Conservation (phyloP, 2,888 invertebrate species). For the Drosophila engyochracea region DNA sequence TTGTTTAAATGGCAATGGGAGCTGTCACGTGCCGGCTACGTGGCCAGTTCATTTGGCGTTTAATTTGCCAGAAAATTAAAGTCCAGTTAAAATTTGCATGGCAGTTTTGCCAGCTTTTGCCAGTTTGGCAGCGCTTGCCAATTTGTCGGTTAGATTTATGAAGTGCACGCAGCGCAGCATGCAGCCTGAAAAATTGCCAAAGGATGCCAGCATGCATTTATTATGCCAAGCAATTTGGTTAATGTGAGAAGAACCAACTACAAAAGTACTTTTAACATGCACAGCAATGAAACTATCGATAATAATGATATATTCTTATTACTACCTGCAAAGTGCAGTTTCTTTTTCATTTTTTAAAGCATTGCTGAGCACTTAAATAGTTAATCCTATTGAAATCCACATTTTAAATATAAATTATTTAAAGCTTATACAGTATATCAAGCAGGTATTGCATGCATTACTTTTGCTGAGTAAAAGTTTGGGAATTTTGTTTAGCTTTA, state of each 20-base stretch:
- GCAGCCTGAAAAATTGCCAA: conserved; percentile 7
- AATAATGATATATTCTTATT: background rate
- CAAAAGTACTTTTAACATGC: background rate
- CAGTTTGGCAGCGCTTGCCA: conserved; percentile 49
- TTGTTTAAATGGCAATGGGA: conserved; percentile 11
- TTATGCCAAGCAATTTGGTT: conserved; percentile 4
- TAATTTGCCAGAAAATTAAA: conserved; percentile 80
- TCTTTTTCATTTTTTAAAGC: background rate
- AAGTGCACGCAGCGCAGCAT: conserved; percentile 27
- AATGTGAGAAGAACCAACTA: background rate
- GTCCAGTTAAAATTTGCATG: conserved; percentile 79
- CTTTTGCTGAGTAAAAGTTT: background rate
- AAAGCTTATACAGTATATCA: background rate
- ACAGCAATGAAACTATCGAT: background rate
- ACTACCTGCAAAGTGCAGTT: background rate
- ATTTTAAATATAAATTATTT: background rate
- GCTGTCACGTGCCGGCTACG: conserved; percentile 63
- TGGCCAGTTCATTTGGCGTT: conserved; percentile 75
- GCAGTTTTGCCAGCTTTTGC: conserved; percentile 33
- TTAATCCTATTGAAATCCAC: background rate
- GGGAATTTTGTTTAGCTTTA: background rate
- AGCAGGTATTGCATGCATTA: background rate
- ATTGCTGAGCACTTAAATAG: background rate
- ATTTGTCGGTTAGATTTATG: conserved; percentile 70
- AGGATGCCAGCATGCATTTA: conserved; percentile 3